These are phyloP conservation scores for Uropsilus gracilis DNA, from an alignment of 2,113 vertebrate species.

Conservation along the genomic window DNA sequence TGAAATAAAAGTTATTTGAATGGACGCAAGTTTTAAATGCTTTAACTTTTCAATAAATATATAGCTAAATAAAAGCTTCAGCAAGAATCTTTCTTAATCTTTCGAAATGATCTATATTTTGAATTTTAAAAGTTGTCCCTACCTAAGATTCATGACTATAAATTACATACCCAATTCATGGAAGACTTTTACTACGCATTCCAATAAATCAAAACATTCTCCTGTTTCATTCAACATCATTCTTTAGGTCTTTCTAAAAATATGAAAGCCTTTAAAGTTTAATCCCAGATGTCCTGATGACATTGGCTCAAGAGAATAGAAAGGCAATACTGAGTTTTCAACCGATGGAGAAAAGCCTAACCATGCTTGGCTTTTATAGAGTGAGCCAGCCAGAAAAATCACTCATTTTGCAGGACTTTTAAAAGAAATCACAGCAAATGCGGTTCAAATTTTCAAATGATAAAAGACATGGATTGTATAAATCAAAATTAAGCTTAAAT, in stretches of 20 bases:
- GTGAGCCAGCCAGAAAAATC: not conserved
- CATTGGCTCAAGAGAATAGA: constrained; percentile 9
- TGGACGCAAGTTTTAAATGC: not conserved
- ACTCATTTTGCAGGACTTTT: not conserved
- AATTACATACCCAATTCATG: not conserved
- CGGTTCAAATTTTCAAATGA: not conserved
- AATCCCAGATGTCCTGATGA: constrained; percentile 13
- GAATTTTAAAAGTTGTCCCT: not conserved
- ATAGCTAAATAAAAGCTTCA: not conserved
- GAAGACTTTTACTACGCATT: not conserved
- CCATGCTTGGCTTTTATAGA: not conserved
- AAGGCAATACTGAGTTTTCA: not conserved
- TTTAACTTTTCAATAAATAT: not conserved
- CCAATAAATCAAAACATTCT: constrained; percentile 32
- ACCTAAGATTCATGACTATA: not conserved
- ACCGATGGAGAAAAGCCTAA: not conserved
- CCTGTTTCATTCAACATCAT: not conserved
- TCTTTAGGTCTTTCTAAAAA: not conserved
- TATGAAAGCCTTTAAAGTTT: not conserved
- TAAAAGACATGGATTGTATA: not conserved
- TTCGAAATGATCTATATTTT: not conserved
- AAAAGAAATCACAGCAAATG: not conserved
- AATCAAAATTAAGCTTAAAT: not conserved
- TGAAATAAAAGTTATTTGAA: not conserved
- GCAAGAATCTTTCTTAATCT: not conserved